Base-by-base conservation (phyloP, 1,140 invertebrate genomes). In the Lasioglossum baleicum region DNA sequence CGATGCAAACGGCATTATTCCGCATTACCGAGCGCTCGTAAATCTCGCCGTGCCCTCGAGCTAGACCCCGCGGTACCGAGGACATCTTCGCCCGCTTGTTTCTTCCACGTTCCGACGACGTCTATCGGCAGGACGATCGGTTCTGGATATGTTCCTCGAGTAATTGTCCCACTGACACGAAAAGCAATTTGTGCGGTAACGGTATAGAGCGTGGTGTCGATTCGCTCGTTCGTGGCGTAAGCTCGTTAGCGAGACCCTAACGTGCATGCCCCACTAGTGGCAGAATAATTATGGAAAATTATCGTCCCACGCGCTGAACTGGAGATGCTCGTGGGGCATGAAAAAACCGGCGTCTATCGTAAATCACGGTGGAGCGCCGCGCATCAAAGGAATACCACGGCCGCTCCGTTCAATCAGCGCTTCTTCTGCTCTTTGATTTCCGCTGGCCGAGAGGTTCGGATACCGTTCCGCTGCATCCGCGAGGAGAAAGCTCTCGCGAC, bases 211-310 rank as follows among this genome's bases (percentile, higher is more conserved):
- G 40, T 3, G 31, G 80, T 56, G 75, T 79, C 68, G 75, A 79
- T 79, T 82, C 75, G 80, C 72, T 76, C 67, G 68, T 84, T 80
- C 80, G 81, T 82, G 81, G 74, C 70, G 65, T 68, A 70, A 74
- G 64, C 81, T 82, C 76, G 81, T 82, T 82, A 82, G 56, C 51
- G 69, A 56, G 65, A 51, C 60, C 56, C 69, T 80, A 64, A 74
- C 74, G 60, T 74, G 70, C 80, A 75, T 77, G 56, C 75, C 71
- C 75, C 82, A 67, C 80, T 69, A 51, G 75, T 73, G 74, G 69
- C 69, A 15, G 80, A 82, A 82, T 82, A 82, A 82, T 82, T 82
- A 82, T 69, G 77, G 76, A 72, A 80, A 82, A 74, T 82, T 74
- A 77, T 77, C 78, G 72, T 85, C 83, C 77, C 66, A 81, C 80